Conservation (phyloP, 2,113 vertebrate genomes). For the Thermophis baileyi region DNA sequence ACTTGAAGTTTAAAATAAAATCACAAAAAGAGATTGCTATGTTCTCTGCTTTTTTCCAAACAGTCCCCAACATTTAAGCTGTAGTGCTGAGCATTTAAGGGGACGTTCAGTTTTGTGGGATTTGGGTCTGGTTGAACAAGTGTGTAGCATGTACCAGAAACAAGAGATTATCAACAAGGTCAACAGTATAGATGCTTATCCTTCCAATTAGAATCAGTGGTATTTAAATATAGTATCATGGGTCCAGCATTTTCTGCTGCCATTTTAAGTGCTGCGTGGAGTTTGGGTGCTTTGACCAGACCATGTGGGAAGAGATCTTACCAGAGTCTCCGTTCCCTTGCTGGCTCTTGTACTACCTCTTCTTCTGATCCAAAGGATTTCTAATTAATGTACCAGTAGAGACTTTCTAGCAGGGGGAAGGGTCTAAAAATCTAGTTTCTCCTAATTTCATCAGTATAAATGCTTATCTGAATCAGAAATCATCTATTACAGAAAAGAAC, state of each 20-base stretch:
- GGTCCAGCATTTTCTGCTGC: neutral
- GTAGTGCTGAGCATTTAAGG: neutral
- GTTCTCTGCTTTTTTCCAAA: neutral
- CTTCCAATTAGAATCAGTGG: neutral
- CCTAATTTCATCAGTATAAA: neutral
- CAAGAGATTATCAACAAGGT: neutral
- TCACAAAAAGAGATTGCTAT: constrained; percentile 8
- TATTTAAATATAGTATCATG: neutral
- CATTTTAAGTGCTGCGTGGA: neutral
- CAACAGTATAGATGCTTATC: neutral
- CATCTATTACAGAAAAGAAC: neutral
- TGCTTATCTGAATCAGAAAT: neutral
- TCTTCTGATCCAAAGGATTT: neutral
- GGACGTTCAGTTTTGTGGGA: neutral
- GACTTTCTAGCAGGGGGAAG: neutral
- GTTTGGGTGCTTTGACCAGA: neutral
- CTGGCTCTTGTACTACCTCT: neutral
- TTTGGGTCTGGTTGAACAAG: neutral
- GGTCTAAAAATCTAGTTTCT: neutral
- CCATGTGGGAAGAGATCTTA: neutral
- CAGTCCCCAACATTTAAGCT: neutral
- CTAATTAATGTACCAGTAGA: neutral
- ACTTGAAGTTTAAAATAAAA: neutral
- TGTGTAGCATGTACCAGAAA: neutral
- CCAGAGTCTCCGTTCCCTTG: neutral